Evolutionary conservation across 30 jellyfish, hydroid and myxozoan species (phyloP), one percentile per base, ranked within the genome.

Genomic region (Pelagia noctiluca): DNA sequence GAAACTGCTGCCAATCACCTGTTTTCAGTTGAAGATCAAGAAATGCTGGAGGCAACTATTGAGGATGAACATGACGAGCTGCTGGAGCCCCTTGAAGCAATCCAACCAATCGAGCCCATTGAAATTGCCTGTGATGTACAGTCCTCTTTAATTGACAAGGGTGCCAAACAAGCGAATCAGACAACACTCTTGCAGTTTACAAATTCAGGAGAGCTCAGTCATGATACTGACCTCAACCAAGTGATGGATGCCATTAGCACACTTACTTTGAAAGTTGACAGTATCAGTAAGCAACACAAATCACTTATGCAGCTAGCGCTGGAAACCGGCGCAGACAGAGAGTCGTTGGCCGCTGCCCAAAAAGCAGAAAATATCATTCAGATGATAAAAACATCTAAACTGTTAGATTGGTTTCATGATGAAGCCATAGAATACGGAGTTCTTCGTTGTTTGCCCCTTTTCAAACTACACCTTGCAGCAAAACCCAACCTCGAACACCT

Each of bases 391-490:
- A 53, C 23, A 3, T 3, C 80, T 47, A 29, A 75, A 8, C n/a
- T 75, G 49, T 50, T 75, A 18, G 83, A 50, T 12, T 75, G 79
- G 87, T 75, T 75, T 50, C 49, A 48, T 50, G 83, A 75, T 75
- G 87, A 50, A 52, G 12, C 67, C 33, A 13, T 75, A 30, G 83
- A 70, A 29, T 8, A 22, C 24, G 87, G 54, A 13, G 63, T 75
- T 21, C 28, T 75, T n/a, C 57, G 50, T 3, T 75, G 87, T 35
- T 22, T 3, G 12, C 87, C 83, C 22, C 49, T 83, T 29, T 75
- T 47, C 79, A 75, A 75, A 2, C 31, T 75, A 4, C 79, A 75
- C 2, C 13, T 50, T 5, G 5, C 53, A 12, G 53, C 53, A 8
- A 50, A 75, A 28, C 87, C 87, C 52, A 75, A n/a, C 26, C 53